Conservation (phyloP, 2,888 invertebrate genomes). For the Deroplatys truncata region DNA sequence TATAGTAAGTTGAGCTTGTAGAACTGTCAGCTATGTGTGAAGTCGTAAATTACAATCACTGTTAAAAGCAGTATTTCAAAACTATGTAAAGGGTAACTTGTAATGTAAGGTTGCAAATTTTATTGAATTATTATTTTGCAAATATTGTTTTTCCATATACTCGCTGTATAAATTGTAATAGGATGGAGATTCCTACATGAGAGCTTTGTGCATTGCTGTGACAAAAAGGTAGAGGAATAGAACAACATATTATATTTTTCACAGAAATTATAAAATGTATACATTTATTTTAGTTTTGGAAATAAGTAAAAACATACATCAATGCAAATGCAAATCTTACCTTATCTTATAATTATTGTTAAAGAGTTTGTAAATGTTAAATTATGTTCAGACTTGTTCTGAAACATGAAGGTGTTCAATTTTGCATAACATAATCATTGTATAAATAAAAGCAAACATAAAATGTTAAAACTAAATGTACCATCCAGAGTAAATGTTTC, state of each 20-base stretch:
- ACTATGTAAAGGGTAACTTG: too few species aligned
- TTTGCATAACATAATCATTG: slow-evolving; percentile 5
- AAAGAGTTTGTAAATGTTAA: background rate
- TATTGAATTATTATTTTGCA: background rate
- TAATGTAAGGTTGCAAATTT: background rate
- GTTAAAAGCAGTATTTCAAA: too few species aligned
- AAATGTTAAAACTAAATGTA: background rate
- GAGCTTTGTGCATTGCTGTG: slow-evolving; percentile 9
- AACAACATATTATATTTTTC: background rate
- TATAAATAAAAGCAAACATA: background rate
- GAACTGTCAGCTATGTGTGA: too few species aligned
- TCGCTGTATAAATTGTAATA: too few species aligned
- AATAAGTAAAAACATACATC: background rate
- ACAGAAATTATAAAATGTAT: background rate
- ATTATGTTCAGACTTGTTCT: slow-evolving; percentile 2
- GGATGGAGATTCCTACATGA: background rate
- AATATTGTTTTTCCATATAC: too few species aligned
- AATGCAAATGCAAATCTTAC: too few species aligned
- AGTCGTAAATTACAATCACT: too few species aligned
- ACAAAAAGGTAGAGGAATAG: too few species aligned
- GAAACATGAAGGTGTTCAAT: slow-evolving; percentile 5
- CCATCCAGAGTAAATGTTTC: slow-evolving; percentile 2
- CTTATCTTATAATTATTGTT: background rate
- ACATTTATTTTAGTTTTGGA: background rate
- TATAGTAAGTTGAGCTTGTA: too few species aligned